Conservation (phyloP, 2,797 vertebrate species). For the Argyrosomus regius region DNA sequence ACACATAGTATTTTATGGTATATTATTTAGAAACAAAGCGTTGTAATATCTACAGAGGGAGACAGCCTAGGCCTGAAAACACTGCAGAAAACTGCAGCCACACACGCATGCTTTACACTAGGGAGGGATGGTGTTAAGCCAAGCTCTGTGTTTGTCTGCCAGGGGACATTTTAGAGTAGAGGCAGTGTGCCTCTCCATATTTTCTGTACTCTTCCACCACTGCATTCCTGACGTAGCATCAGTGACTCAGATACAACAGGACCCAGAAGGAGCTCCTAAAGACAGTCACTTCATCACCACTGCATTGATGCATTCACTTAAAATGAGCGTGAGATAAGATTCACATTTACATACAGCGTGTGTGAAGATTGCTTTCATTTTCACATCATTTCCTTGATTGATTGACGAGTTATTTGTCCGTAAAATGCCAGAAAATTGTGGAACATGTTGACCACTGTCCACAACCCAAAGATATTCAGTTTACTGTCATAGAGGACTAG, state of each 20-base stretch:
- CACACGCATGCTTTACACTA: slow-evolving; percentile 9
- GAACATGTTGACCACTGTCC: too few relatives aligned
- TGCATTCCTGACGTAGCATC: slow-evolving; percentile 37
- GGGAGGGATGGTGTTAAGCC: slow-evolving; percentile 47
- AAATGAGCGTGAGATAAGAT: background rate
- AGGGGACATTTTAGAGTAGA: slow-evolving; percentile 57
- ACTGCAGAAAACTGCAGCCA: slow-evolving; percentile 41
- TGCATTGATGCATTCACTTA: background rate
- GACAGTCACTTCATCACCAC: background rate
- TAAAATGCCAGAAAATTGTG: too few relatives aligned
- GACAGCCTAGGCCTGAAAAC: slow-evolving; percentile 11
- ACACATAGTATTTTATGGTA: slow-evolving; percentile 21
- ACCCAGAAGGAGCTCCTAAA: background rate
- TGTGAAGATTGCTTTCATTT: background rate
- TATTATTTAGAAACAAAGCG: slow-evolving; percentile 57
- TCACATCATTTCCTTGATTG: too few relatives aligned
- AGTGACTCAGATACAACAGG: slow-evolving; percentile 28
- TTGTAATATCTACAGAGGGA: slow-evolving; percentile 11
- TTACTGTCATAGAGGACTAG: too few relatives aligned
- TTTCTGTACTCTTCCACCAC: slow-evolving; percentile 28
- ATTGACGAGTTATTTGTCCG: too few relatives aligned
- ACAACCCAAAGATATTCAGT: too few relatives aligned
- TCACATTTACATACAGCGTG: background rate
- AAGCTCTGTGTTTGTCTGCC: slow-evolving; percentile 57
- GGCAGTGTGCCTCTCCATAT: slow-evolving; percentile 35